phyloP scores from a whole-genome alignment of 2,113 vertebrate genomes.

The Globicephala melas region DNA sequence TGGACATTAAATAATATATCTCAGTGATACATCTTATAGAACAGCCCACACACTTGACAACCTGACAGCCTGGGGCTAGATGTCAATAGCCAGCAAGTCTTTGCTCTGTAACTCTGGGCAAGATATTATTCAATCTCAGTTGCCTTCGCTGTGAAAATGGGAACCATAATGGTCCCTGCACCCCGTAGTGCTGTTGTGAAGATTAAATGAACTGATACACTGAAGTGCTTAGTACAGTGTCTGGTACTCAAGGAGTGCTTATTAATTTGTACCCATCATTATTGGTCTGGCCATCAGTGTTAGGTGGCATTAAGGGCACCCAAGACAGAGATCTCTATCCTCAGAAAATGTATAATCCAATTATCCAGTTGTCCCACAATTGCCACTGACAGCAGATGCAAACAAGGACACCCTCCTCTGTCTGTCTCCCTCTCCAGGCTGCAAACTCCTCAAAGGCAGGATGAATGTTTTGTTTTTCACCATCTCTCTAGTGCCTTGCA shows the following conservation, averaged over 20 bases:
- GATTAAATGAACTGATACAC: neutral
- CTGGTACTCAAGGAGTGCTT: neutral
- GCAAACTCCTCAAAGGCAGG: neutral
- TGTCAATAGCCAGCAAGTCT: neutral
- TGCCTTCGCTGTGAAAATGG: neutral
- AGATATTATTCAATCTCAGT: neutral
- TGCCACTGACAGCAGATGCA: too few species aligned
- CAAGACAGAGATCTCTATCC: neutral
- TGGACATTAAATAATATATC: neutral
- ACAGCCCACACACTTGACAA: too few species aligned
- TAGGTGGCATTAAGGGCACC: neutral
- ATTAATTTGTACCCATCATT: neutral
- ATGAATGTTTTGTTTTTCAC: neutral
- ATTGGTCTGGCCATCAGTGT: neutral
- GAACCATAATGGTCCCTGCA: rapidly evolving
- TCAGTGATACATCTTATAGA: neutral
- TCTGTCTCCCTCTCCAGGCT: neutral
- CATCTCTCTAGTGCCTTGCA: neutral
- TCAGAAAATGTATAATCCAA: neutral
- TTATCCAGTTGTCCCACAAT: rapidly evolving
- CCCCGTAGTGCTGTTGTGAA: rapidly evolving
- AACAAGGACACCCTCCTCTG: neutral
- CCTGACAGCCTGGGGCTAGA: neutral
- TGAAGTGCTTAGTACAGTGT: neutral
- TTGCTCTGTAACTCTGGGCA: neutral